Evolutionary conservation across 2,113 vertebrate genomes (phyloP).

Genomic region (Cercocebus atys): DNA sequence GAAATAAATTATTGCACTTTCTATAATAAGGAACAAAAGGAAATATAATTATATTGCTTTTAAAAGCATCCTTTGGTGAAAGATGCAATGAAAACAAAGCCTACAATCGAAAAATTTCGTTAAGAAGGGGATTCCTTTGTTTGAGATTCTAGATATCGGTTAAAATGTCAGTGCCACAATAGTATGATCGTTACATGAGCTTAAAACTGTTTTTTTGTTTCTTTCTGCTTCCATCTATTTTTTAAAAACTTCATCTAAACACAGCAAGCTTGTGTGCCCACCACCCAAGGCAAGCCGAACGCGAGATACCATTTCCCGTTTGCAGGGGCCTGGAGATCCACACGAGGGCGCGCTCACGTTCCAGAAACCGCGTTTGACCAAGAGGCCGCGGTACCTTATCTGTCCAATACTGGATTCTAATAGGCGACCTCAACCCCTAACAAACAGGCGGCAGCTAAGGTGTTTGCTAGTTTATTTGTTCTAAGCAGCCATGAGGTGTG

Average conservation of each 20-base stretch:
- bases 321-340: conserved; percentile 77
- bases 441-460: conserved; percentile 46
- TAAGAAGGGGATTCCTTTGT: conserved; percentile 70
- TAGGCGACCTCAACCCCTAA: conserved; percentile 31
- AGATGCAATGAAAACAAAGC: conserved; percentile 57
- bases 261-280: conserved; percentile 36
- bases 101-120: conserved; percentile 64
- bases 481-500: conserved; percentile 76
- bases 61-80: conserved; percentile 52
- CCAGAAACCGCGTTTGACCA: conserved; percentile 57
- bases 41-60: conserved; percentile 56
- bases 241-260: conserved; percentile 24
- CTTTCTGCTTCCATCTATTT: background rate
- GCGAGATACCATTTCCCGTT: background rate
- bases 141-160: conserved; percentile 37
- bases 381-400: conserved; percentile 29
- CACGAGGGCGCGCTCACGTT: conserved; percentile 85
- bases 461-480: conserved; percentile 56
- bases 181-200: conserved; percentile 43
- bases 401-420: conserved; percentile 67
- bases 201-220: conserved; percentile 62
- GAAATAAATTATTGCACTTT: conserved; percentile 56
- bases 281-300: background rate
- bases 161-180: conserved; percentile 43
- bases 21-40: conserved; percentile 46